phyloP scores from a whole-genome alignment of 2,113 vertebrate species.

The Apteryx owenii region DNA sequence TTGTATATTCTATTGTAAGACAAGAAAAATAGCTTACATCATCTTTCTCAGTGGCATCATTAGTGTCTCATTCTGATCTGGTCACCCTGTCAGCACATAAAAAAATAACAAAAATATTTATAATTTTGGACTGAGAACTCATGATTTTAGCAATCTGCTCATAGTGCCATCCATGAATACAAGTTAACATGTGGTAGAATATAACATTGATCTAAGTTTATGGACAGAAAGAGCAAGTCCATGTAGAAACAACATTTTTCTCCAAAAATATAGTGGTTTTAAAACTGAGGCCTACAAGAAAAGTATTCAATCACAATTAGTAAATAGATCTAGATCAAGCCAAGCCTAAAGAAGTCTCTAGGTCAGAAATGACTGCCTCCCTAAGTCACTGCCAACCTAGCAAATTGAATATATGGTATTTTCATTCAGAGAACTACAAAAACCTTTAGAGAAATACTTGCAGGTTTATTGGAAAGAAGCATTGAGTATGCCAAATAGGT shows the following conservation, averaged over 20 bases:
- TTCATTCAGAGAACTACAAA: neutral
- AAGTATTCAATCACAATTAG: neutral
- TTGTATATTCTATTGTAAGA: neutral
- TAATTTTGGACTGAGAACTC: neutral
- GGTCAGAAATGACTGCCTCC: neutral
- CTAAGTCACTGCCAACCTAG: neutral
- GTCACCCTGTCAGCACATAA: neutral
- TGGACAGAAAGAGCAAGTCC: neutral
- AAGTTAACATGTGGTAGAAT: neutral
- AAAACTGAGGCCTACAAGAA: neutral
- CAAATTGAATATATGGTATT: neutral
- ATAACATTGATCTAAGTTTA: neutral
- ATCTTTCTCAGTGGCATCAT: neutral
- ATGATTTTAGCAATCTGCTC: neutral
- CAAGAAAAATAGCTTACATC: neutral
- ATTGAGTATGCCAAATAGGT: neutral
- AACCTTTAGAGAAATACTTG: neutral
- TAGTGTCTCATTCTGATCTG: neutral
- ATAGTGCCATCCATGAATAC: neutral
- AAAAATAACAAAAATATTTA: neutral
- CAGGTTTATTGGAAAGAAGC: neutral
- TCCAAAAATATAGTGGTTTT: neutral
- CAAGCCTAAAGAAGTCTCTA: neutral
- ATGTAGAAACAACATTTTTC: rapidly evolving
- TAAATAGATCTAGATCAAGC: neutral